Base-by-base conservation (phyloP, 2,888 invertebrate genomes). In the Metacarcinus magister region DNA sequence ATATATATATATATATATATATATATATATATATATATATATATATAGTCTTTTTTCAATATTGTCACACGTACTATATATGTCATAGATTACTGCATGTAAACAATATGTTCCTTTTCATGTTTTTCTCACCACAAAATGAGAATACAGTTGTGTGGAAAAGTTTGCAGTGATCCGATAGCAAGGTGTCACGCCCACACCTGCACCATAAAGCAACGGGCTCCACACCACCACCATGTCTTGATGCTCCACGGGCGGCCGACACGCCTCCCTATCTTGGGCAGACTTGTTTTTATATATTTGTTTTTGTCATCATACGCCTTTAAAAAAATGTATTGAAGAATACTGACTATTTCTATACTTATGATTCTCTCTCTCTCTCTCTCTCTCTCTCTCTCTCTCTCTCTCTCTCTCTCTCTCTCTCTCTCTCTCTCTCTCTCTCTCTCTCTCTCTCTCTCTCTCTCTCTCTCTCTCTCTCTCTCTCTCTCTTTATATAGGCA, bases 381-480 rank as follows among this genome's bases (percentile, higher is more conserved):
- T 93, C 93, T 60, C 48, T 60, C 93, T 39, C 93, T n/a, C 60
- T 60, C 60, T 60, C 67, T 93, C 67, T 93, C 93, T 93, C 93
- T 93, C 93, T 93, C 93, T 93, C 93, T 93, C 93, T 93, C 43
- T 67, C 43, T 67, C 93, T 67, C 93, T 67, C 93, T 67, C 93
- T 67, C 39, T 39, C 39, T 93, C 67, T 93, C 60, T 93, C 67
- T 67, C 67, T 93, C 67, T 93, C 43, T 93, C 93, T 93, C 67
- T 93, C 67, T 93, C 93, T 93, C 93, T 93, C 93, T 93, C 60
- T 93, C 60, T 93, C 93, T 93, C 60, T 93, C 93, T 93, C 23
- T 93, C 60, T 32, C 93, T 48, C 93, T 39, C 39, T 93, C 60
- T 60, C 54, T 60, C 93, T 93, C 93, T 60, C 43, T 67, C 67